Percentiles rank a stretch among this genome's conserved stretches.
Evolutionary conservation across 2,797 vertebrate species (phyloP).

Genomic region (Acrossocheilus wenchowensis): DNA sequence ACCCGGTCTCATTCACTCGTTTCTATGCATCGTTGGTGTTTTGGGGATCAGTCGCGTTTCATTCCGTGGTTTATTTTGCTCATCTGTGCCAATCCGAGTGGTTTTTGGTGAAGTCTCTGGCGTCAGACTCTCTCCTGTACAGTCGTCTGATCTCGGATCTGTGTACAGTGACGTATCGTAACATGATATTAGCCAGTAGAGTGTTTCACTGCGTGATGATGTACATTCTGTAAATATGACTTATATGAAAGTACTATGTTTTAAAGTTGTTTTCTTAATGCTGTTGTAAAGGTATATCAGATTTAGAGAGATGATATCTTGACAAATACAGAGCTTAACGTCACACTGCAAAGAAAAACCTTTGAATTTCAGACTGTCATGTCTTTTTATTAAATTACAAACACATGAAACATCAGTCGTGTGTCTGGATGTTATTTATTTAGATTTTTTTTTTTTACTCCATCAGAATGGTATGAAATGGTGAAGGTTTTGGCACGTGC

Average conservation of each 20-base stretch:
- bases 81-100: neutral
- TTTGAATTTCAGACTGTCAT: neutral
- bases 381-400: conserved; percentile 34
- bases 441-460: too few relatives aligned
- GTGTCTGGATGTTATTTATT: conserved; percentile 63
- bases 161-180: conserved; percentile 23
- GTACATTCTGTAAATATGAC: conserved; percentile 81
- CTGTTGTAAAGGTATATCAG: conserved; percentile 55
- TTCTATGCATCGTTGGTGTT: neutral
- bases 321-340: conserved; percentile 47
- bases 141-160: neutral
- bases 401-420: neutral
- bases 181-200: conserved; percentile 37
- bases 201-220: conserved; percentile 42
- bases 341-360: conserved; percentile 7
- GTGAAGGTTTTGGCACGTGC: too few relatives aligned
- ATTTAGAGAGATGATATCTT: conserved; percentile 55
- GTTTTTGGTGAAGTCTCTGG: neutral
- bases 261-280: conserved; percentile 74
- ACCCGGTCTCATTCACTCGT: neutral
- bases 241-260: conserved; percentile 79
- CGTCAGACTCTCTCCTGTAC: neutral
- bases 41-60: neutral
- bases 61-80: neutral
- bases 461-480: neutral